Evolutionary conservation across 2,113 vertebrate genomes (phyloP).

Genomic region (Anser cygnoides): DNA sequence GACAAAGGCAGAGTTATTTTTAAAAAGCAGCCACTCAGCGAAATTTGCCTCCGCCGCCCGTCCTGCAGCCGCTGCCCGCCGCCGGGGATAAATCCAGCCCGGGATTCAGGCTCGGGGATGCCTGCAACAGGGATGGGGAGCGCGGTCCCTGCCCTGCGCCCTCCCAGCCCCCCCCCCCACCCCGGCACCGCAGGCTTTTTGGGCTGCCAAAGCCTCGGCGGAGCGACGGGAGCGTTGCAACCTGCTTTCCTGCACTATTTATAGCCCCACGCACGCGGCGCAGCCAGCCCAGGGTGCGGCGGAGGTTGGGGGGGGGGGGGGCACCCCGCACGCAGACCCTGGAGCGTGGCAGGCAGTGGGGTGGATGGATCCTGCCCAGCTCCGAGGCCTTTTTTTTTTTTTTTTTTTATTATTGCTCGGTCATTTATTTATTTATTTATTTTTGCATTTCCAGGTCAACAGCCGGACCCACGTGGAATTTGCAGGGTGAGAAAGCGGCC

Average conservation of each 20-base stretch:
- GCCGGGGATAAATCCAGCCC: background rate
- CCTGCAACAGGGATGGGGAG: accelerated
- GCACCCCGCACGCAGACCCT: accelerated
- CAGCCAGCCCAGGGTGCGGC: accelerated
- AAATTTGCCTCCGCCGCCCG: conserved; percentile 39
- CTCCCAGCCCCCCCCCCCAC: background rate
- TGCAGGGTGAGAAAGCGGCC: background rate
- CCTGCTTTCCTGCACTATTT: background rate
- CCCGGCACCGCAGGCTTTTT: background rate
- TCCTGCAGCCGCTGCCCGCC: conserved; percentile 41
- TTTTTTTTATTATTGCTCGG: background rate
- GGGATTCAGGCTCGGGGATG: background rate
- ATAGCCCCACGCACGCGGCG: accelerated
- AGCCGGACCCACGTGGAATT: background rate
- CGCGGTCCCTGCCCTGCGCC: accelerated
- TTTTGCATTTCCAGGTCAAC: background rate
- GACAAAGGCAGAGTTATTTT: conserved; percentile 77
- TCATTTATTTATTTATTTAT: background rate
- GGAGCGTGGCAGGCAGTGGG: background rate
- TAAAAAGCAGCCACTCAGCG: conserved; percentile 73
- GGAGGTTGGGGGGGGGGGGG: background rate
- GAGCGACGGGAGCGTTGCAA: background rate
- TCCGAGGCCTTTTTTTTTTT: background rate
- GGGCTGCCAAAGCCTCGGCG: background rate
- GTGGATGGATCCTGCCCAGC: accelerated